These are phyloP conservation scores for Gallirallus australis DNA, from an alignment of 2,797 vertebrate genomes.

Conservation along the genomic window DNA sequence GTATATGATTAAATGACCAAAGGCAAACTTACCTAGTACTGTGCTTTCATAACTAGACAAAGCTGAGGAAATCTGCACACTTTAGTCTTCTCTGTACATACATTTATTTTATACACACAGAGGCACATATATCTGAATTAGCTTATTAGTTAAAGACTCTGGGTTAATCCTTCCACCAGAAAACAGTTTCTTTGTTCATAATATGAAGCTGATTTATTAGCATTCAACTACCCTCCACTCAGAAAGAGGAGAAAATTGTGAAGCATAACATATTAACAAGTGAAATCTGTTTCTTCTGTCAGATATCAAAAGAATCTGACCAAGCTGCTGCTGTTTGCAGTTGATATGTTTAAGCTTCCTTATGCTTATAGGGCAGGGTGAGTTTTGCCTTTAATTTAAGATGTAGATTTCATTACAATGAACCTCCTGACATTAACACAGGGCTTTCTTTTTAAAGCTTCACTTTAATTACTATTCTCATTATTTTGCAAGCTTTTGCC, in stretches of 20 bases:
- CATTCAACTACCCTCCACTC: background rate
- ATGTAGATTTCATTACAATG: conserved; percentile 81
- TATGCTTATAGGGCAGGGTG: conserved; percentile 55
- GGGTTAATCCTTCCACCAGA: conserved; percentile 2
- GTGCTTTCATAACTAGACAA: background rate
- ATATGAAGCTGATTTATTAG: background rate
- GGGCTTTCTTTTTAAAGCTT: conserved; percentile 82
- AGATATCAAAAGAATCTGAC: conserved; percentile 47
- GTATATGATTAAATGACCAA: background rate
- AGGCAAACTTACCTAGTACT: background rate
- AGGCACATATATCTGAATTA: background rate
- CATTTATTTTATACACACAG: background rate
- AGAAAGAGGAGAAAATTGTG: background rate
- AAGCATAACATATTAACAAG: background rate
- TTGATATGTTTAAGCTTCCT: conserved; percentile 63
- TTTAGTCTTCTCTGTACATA: background rate
- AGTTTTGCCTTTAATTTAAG: conserved; percentile 81
- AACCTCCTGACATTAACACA: conserved; percentile 80
- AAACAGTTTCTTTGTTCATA: background rate
- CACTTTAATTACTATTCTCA: conserved; percentile 84
- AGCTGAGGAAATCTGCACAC: background rate
- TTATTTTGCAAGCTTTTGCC: conserved; percentile 85
- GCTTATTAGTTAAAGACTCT: background rate
- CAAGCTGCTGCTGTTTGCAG: background rate
- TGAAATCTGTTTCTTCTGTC: conserved; percentile 53